Base-by-base conservation (phyloP, 2,888 invertebrate species). In the Plagodis pulveraria region DNA sequence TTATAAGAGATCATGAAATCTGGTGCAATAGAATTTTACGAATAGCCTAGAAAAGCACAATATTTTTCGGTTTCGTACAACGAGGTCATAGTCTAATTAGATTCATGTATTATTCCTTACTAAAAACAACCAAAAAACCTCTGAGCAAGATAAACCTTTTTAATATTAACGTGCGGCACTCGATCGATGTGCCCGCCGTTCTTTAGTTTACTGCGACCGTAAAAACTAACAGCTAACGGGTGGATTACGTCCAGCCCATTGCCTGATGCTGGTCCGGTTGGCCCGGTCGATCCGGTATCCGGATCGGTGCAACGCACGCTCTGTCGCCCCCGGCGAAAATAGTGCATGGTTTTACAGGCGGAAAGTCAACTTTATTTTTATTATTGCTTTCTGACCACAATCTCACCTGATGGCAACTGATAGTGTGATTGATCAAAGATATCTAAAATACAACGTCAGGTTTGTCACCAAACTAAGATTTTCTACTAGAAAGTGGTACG, bases 151-250 rank as follows among this genome's bases (percentile, higher is more conserved):
- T 58, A 63, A 57, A 59, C 73, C 74, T 76, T 78, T 85, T 84
- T 81, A 83, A 82, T 83, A 84, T 84, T 78, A 84, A 82, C 76
- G 73, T 67, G 64, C 54, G 58, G 56, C 49, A 62, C 66, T 67
- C 77, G 80, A 83, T 85, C 85, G 83, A 85, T 84, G 75, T 71
- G 70, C 63, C 65, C 73, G 74, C 67, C 69, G 73, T 73, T 78
- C 76, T 81, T 80, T 83, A 83, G 77, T 87, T 89, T 87, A 88
- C 84, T 76, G 81, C 73, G 69, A 70, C 81, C 77, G 84, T 88
- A 84, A 89, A 90, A 90, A 84, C 87, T 84, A 84, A 84, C 83
- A 78, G 83, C 77, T 74, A 71, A 72, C 76, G 77, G 78, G 69
- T 68, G 80, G 83, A 86, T 87, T 87, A 87, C 72, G 74, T 74